Evolutionary conservation across 2,113 vertebrate species (phyloP).

Genomic region (Casuarius casuarius): DNA sequence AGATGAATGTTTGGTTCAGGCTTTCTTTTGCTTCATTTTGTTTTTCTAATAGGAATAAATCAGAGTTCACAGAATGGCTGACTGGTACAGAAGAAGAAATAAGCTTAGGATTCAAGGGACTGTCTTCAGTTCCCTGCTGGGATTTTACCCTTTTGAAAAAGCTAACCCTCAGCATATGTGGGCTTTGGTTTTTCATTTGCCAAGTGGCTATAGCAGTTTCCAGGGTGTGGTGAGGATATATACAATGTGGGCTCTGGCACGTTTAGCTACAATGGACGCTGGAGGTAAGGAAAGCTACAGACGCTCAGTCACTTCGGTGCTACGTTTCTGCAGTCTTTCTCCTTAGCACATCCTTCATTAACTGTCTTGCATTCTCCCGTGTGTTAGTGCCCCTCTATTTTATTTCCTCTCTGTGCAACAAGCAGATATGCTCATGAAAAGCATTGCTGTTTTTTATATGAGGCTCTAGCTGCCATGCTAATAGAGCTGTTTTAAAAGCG

Average conservation of each 20-base stretch:
- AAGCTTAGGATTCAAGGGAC: not conserved
- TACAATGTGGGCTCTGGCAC: not conserved
- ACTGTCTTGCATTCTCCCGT: not conserved
- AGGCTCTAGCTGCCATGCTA: conserved; percentile 26
- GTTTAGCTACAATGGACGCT: not conserved
- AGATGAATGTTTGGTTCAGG: conserved; percentile 12
- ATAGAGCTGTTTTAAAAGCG: conserved; percentile 25
- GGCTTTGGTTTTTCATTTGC: not conserved
- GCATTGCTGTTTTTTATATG: not conserved
- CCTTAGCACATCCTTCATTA: not conserved
- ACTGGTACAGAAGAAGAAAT: not conserved
- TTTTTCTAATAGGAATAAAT: conserved; percentile 29
- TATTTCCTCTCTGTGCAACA: not conserved
- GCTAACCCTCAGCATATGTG: not conserved
- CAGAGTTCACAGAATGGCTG: not conserved
- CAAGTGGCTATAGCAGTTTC: not conserved
- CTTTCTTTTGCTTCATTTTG: not conserved
- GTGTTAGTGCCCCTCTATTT: not conserved
- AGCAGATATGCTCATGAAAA: conserved; percentile 38
- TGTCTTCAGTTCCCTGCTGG: not conserved
- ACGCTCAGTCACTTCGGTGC: not conserved
- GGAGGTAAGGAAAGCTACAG: not conserved
- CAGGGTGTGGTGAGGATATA: not conserved
- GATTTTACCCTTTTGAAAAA: not conserved
- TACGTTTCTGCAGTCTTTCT: not conserved